Evolutionary conservation across 2,888 invertebrate genomes (phyloP), one percentile per base, ranked within the genome.

Genomic region (Gisinianus flammeolus): DNA sequence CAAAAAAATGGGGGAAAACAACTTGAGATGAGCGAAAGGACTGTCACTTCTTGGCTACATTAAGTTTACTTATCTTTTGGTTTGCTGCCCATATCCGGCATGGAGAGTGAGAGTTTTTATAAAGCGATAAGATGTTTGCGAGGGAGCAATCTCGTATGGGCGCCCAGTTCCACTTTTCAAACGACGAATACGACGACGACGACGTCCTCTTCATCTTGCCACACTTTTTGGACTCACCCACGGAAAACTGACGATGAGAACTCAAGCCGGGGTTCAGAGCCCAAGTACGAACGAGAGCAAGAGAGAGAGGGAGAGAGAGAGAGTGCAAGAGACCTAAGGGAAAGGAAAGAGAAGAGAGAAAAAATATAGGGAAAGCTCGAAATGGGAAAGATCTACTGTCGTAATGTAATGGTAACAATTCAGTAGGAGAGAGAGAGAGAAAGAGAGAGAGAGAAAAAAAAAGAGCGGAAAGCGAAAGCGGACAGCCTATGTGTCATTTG

Each of bases 401-500:
- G 28, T 24, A 73, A 2, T n/a, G 30, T 12, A 31, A 10, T 28
- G 62, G 28, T 33, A 64, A 64, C 58, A 58, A 44, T 62, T 44
- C 58, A n/a, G 24, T 28, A 30, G 12, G 35, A 44, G 44, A 33
- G 22, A 22, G 67, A 56, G 62, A 30, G 24, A 19, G 54, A 16
- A 19, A 26, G 68, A 66, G 30, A 19, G 12, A 31, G 26, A 22
- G 24, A 16, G 31, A 28, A 24, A 54, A 31, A 31, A 72, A 72
- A 72, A 62, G 12, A 33, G n/a, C 10, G 30, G 62, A 62, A 62
- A 66, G 73, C 26, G 44, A 35, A 62, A 28, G 44, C 64, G 28
- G 73, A 64, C 31, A 74, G 28, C 6, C 24, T 12, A 54, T 26
- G 26, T 79, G 76, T 81, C 79, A 79, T 81, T 79, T 78, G 77